Evolutionary conservation across 2,888 invertebrate species (phyloP).

Genomic region (Phaedon cochleariae): DNA sequence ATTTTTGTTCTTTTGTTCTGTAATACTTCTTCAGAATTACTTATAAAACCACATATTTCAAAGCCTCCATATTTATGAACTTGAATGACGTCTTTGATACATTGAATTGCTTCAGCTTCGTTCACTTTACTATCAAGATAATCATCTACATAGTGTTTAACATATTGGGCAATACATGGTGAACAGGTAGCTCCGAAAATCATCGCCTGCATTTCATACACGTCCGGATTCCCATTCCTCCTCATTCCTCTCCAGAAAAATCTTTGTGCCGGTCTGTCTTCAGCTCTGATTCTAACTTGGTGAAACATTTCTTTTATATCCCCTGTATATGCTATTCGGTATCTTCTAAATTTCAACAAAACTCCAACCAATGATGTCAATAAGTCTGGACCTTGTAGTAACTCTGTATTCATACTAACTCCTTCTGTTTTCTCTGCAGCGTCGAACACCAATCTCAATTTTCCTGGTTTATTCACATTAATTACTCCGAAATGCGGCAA

Average conservation of each 20-base stretch:
- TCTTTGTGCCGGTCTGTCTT: slow-evolving; percentile 40
- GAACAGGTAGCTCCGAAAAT: slow-evolving; percentile 45
- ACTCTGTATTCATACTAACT: too few relatives aligned
- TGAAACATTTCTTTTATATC: not conserved
- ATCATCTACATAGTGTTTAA: slow-evolving; percentile 43
- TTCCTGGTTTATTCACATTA: too few relatives aligned
- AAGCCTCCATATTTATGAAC: not conserved
- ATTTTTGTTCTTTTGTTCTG: slow-evolving; percentile 1
- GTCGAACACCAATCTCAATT: too few relatives aligned
- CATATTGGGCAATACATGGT: slow-evolving; percentile 38
- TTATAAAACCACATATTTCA: not conserved
- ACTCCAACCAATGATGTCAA: too few relatives aligned
- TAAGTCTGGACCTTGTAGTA: too few relatives aligned
- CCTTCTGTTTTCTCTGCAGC: too few relatives aligned
- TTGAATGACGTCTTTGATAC: slow-evolving; percentile 11
- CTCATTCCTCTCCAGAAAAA: slow-evolving; percentile 25
- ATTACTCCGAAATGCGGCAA: too few relatives aligned
- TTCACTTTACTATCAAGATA: slow-evolving; percentile 30
- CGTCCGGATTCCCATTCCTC: slow-evolving; percentile 16
- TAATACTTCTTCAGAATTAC: not conserved
- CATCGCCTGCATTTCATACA: slow-evolving; percentile 41
- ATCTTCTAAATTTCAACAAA: too few relatives aligned
- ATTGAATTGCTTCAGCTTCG: slow-evolving; percentile 36
- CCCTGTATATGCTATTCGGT: slow-evolving; percentile 3
- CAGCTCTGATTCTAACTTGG: slow-evolving; percentile 36